Conservation (phyloP, 2,797 vertebrate species). For the Gadopsis marmoratus region DNA sequence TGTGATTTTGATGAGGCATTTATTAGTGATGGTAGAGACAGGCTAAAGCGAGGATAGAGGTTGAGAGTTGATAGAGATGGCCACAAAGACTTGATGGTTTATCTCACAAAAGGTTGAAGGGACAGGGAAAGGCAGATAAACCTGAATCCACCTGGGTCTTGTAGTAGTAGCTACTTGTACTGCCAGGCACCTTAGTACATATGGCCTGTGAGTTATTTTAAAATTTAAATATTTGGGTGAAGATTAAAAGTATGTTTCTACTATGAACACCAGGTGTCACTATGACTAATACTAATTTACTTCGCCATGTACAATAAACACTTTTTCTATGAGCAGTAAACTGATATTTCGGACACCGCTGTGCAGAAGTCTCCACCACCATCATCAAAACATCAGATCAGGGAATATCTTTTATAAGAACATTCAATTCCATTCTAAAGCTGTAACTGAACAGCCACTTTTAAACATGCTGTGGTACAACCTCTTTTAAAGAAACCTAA, state of each 20-base stretch:
- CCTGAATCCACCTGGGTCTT: background rate
- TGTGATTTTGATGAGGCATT: conserved; percentile 75
- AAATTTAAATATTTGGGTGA: background rate
- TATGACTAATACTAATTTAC: background rate
- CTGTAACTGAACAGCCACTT: too few relatives aligned
- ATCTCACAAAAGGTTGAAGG: conserved; percentile 19
- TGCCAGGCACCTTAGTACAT: too few relatives aligned
- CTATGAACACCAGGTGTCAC: background rate
- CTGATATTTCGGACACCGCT: background rate
- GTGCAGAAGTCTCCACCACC: too few relatives aligned
- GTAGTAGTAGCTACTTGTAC: too few relatives aligned
- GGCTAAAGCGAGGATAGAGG: conserved; percentile 41
- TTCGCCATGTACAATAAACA: background rate
- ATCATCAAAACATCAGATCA: too few relatives aligned
- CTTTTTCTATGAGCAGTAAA: background rate
- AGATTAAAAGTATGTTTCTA: background rate
- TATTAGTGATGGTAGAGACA: conserved; percentile 56
- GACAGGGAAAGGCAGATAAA: background rate
- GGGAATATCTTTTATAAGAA: too few relatives aligned
- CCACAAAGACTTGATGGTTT: conserved; percentile 34
- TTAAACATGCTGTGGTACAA: too few relatives aligned
- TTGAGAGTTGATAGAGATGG: conserved; percentile 22
- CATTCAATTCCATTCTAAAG: too few relatives aligned
- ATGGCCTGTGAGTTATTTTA: background rate
- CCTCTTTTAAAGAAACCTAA: too few relatives aligned